A percentile compares a stretch with the other conserved stretches of the same genome.
These are phyloP conservation scores for Amphipoea lucens DNA, from an alignment of 2,888 invertebrate species.

Conservation along the genomic window DNA sequence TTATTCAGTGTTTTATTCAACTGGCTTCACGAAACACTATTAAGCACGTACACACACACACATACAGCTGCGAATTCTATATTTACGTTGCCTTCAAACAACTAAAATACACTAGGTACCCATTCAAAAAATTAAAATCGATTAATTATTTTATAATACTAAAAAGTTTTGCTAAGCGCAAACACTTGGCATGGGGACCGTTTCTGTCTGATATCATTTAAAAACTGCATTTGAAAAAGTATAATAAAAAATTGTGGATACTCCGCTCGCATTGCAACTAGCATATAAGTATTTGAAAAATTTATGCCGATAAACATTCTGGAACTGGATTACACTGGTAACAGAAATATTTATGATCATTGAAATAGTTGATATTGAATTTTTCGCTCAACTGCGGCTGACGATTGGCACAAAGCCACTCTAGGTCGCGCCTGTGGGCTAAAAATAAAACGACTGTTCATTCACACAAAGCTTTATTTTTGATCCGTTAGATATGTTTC, in stretches of 20 bases:
- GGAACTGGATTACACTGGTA: constrained; percentile 20
- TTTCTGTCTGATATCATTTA: neutral
- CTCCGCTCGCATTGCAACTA: neutral
- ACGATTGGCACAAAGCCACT: constrained; percentile 60
- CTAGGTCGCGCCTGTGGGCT: constrained; percentile 20
- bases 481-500: constrained; percentile 66
- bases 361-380: constrained; percentile 53
- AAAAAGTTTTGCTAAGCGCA: neutral
- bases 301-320: constrained; percentile 14
- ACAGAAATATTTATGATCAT: constrained; percentile 44
- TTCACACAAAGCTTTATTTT: constrained; percentile 73
- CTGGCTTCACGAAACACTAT: neutral
- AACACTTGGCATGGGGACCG: neutral
- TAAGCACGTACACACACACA: neutral
- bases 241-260: neutral
- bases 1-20: constrained; percentile 70
- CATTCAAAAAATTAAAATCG: neutral
- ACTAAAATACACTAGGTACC: neutral
- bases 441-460: constrained; percentile 56
- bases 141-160: neutral
- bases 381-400: constrained; percentile 35
- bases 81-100: neutral
- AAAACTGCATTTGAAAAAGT: neutral
- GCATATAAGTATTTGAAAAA: neutral
- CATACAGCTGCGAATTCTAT: constrained; percentile 3